Evolutionary conservation across 2,888 invertebrate species (phyloP).

Genomic region (Vandiemenella viatica): DNA sequence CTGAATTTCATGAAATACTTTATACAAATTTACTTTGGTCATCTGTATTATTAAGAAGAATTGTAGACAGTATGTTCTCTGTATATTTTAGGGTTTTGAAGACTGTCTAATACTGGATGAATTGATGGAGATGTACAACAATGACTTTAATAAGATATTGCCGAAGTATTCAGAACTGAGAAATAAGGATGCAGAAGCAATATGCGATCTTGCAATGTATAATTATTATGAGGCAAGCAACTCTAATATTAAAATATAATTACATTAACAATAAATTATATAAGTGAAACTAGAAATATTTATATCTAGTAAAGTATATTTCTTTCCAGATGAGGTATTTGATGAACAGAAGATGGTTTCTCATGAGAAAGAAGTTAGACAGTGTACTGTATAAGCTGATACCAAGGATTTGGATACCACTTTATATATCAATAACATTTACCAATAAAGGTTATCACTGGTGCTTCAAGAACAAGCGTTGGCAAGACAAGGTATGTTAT

Average conservation of each 20-base stretch:
- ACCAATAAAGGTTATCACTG: conserved; percentile 68
- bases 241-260: neutral
- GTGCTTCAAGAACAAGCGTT: conserved; percentile 65
- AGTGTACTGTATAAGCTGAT: conserved; percentile 55
- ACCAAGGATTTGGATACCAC: conserved; percentile 74
- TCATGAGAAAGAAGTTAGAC: conserved; percentile 69
- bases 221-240: conserved; percentile 78
- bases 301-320: neutral
- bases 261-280: neutral
- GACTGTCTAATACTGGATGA: conserved; percentile 5
- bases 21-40: too few relatives aligned
- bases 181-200: conserved; percentile 73
- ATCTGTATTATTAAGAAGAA: too few relatives aligned
- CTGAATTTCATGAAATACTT: too few relatives aligned
- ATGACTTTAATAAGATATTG: conserved; percentile 26
- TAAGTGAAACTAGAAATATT: neutral
- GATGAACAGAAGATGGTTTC: conserved; percentile 68
- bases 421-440: conserved; percentile 88
- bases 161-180: conserved; percentile 56
- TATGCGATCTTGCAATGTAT: conserved; percentile 92
- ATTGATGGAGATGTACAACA: conserved; percentile 6
- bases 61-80: neutral
- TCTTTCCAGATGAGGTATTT: conserved; percentile 69
- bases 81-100: conserved; percentile 7
- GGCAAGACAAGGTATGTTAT: conserved; percentile 69